Conservation (phyloP, 2,888 invertebrate species). For the Helobdella robusta region DNA sequence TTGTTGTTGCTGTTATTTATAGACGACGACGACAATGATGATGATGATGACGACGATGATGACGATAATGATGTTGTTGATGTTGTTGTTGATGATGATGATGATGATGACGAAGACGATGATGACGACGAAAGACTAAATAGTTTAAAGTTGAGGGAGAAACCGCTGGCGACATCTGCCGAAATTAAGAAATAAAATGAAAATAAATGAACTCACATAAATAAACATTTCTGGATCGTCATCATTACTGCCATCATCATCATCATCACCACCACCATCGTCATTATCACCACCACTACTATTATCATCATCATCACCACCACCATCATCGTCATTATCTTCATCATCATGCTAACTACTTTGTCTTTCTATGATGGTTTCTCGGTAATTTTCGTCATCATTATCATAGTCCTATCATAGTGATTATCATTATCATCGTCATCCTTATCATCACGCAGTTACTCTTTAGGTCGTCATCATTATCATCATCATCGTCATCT, state of each 20-base stretch:
- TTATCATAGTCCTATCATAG: too few species aligned
- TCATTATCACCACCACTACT: background rate
- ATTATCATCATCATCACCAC: background rate
- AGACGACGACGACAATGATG: too few species aligned
- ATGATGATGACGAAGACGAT: background rate
- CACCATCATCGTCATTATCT: background rate
- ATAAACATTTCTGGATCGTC: too few species aligned
- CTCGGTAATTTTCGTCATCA: too few species aligned
- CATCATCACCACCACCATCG: background rate
- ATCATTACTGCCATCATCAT: too few species aligned
- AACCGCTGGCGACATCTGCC: background rate
- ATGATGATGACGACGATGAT: background rate
- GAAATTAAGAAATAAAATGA: too few species aligned
- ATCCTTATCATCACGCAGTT: too few species aligned
- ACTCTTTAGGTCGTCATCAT: too few species aligned
- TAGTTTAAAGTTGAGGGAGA: background rate
- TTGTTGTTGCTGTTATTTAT: background rate
- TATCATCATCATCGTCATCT: too few species aligned
- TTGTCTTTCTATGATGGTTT: background rate
- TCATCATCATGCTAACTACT: background rate
- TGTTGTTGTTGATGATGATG: background rate
- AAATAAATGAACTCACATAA: too few species aligned
- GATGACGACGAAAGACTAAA: background rate
- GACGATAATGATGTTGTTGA: background rate
- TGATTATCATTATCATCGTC: too few species aligned